Conservation (phyloP, 2,113 vertebrate species). For the Bombycilla garrulus region DNA sequence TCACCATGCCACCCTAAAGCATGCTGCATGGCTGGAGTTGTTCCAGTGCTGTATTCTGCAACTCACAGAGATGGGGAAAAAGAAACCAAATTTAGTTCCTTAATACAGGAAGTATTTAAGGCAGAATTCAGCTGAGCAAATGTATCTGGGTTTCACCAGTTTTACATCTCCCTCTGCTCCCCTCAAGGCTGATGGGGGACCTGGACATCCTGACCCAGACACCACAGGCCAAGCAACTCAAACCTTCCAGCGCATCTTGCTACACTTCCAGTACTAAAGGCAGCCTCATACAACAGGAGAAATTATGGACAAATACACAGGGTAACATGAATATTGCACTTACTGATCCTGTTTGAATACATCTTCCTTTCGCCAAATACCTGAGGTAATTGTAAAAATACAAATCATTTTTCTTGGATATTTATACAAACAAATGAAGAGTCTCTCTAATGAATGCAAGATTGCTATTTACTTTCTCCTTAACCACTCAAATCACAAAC, state of each 20-base stretch:
- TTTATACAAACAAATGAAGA: background rate
- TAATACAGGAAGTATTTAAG: background rate
- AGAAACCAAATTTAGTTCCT: background rate
- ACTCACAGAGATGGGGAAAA: background rate
- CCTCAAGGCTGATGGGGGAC: background rate
- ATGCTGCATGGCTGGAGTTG: background rate
- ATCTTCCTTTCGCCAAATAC: background rate
- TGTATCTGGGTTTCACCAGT: background rate
- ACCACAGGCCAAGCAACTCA: background rate
- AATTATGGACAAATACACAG: background rate
- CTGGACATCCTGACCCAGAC: background rate
- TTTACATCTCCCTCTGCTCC: background rate
- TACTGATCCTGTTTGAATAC: background rate
- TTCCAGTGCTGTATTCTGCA: background rate
- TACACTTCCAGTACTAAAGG: background rate
- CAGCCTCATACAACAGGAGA: background rate
- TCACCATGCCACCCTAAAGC: background rate
- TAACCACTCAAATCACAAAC: background rate
- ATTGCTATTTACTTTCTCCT: background rate
- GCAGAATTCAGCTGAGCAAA: background rate
- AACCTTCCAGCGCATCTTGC: background rate
- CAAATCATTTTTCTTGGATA: background rate
- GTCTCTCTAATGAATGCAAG: background rate
- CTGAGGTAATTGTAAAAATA: background rate
- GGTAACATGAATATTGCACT: background rate